These are phyloP conservation scores for Tragelaphus scriptus DNA, from an alignment of 2,113 vertebrate genomes.

Conservation along the genomic window DNA sequence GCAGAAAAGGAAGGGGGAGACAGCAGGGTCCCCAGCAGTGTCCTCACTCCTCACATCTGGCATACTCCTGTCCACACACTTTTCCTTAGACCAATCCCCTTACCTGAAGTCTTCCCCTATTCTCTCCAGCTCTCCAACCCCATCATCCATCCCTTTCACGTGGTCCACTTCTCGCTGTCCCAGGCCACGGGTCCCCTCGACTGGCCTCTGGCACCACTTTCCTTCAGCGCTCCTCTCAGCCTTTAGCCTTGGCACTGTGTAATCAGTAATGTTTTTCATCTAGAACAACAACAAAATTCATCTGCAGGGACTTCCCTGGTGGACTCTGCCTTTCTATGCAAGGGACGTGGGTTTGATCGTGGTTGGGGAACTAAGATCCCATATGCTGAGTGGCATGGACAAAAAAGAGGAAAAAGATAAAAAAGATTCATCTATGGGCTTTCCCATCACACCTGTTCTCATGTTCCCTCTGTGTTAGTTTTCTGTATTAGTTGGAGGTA, in stretches of 20 bases:
- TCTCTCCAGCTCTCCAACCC: background rate
- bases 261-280: background rate
- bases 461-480: background rate
- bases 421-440: background rate
- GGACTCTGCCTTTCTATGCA: background rate
- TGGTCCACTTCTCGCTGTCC: background rate
- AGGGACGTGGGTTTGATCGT: background rate
- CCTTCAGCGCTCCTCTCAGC: background rate
- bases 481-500: background rate
- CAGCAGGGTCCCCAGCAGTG: background rate
- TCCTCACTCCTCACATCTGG: background rate
- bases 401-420: background rate
- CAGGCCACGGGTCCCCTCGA: background rate
- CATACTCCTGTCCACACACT: background rate
- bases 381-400: background rate
- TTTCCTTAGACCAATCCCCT: background rate
- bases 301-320: background rate
- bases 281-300: background rate
- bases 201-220: background rate
- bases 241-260: background rate
- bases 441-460: background rate
- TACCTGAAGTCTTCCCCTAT: background rate
- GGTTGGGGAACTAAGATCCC: background rate
- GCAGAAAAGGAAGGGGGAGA: background rate
- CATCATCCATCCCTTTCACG: fast-evolving